A percentile compares a stretch with the other conserved stretches of the same genome.
These are phyloP conservation scores for Nothocercus julius DNA, from an alignment of 2,113 vertebrate species.

Conservation along the genomic window DNA sequence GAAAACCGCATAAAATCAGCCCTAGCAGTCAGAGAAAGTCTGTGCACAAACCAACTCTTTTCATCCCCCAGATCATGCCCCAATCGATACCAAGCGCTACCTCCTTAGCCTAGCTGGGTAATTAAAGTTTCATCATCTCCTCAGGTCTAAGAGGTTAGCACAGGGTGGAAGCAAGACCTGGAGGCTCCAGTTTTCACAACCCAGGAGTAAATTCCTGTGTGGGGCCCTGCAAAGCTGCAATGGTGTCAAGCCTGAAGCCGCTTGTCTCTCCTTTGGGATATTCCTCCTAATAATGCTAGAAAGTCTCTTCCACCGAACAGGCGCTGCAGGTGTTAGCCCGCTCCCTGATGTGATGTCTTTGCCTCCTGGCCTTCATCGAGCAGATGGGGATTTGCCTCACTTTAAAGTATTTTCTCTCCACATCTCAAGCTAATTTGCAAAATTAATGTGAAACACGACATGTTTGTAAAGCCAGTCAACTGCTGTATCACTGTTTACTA, in stretches of 20 bases:
- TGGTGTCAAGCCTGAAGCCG: constrained; percentile 1
- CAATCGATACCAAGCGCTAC: background rate
- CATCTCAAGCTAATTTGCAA: background rate
- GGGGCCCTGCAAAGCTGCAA: background rate
- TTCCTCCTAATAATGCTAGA: background rate
- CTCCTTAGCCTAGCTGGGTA: background rate
- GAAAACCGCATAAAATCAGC: background rate
- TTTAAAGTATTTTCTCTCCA: background rate
- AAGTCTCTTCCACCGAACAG: background rate
- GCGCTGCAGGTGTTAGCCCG: background rate
- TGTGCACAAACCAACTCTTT: background rate
- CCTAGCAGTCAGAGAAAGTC: background rate
- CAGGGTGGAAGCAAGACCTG: background rate
- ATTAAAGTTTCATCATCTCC: background rate
- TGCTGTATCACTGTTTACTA: background rate
- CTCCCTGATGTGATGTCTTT: background rate
- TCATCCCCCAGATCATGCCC: background rate
- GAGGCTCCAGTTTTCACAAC: background rate
- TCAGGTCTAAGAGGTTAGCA: background rate
- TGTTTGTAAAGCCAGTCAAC: background rate
- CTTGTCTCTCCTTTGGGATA: constrained; percentile 6
- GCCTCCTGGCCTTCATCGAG: background rate
- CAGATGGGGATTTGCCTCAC: background rate
- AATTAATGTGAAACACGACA: background rate
- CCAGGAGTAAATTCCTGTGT: background rate